Base-by-base conservation (phyloP, 2,888 invertebrate species). In the Lepetodrilus schrolli region DNA sequence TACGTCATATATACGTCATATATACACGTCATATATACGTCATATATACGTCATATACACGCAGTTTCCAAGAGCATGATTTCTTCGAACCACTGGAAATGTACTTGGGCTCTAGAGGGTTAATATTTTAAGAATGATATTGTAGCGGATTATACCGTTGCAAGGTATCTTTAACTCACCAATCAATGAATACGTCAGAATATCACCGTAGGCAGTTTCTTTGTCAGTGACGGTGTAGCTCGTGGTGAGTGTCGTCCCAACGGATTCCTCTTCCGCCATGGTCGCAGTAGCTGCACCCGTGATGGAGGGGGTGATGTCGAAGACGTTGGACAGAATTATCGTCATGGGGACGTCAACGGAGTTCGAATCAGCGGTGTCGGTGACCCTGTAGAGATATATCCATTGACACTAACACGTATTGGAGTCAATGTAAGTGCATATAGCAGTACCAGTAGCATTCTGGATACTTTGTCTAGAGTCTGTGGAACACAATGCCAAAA, bases 231-330 rank as follows among this genome's bases (percentile, higher is more conserved):
- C 77, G 30, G 70, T 75, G 30, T 72, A 75, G 4, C 51, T 23
- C 1, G 34, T 49, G 8, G 74, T 30, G 20, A 73, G 37, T 2
- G 70, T 48, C 10, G 75, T 72, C 10, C 78, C 78, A 1, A 72
- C 58, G 0, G 74, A 10, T n/a, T 36, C 38, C 36, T 74, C 74
- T 43, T 79, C 78, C 37, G 73, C 36, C 1, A 77, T 66, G 1
- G 17, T 21, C 4, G 48, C 68, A 7, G 66, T 71, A n/a, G 51
- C 26, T 8, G 69, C 43, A 10, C 66, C 72, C 4, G 26, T 48
- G 21, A 74, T 69, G 20, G 50, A 58, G 2, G 78, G 80, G 0
- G 34, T 51, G n/a, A 77, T 69, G 23, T 80, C 80, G 70, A 72
- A 78, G 0, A 74, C 70, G 48, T 80, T 72, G n/a, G 36, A 5